phyloP scores from a whole-genome alignment of 2,888 invertebrate genomes.

The Heliconius charithonia region DNA sequence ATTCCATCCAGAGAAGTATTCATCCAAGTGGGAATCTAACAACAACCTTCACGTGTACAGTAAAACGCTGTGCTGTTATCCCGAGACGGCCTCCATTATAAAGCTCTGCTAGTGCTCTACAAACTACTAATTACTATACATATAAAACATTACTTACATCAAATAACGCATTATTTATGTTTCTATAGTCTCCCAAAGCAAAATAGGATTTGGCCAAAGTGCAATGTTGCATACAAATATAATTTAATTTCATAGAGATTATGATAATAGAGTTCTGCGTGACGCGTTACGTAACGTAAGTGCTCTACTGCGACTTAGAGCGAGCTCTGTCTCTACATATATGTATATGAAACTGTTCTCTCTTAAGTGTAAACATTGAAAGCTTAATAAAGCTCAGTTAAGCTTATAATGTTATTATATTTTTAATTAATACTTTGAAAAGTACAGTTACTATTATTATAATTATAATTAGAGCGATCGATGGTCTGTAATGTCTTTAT shows the following conservation, averaged over 20 bases:
- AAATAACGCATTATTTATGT: not conserved
- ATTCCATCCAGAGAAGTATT: no score
- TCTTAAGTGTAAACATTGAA: conserved; percentile 1
- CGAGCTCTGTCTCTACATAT: not conserved
- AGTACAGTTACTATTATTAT: not conserved
- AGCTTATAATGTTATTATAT: not conserved
- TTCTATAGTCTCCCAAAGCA: not conserved
- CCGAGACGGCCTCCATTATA: no score
- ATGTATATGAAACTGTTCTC: not conserved
- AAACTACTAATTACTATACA: not conserved
- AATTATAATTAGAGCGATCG: no score
- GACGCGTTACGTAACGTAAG: conserved; percentile 10
- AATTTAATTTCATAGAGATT: conserved; percentile 28
- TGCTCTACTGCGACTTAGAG: conserved; percentile 12
- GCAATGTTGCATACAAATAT: conserved; percentile 21
- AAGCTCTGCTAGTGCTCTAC: no score
- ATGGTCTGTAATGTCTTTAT: no score
- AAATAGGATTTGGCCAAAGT: conserved; percentile 13
- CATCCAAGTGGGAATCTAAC: no score
- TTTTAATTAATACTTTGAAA: not conserved
- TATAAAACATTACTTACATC: not conserved
- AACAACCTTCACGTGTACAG: no score
- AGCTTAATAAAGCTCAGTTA: conserved; percentile 11
- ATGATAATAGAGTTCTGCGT: conserved; percentile 30
- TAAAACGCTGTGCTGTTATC: no score